Conservation (phyloP, 2,888 invertebrate species). For the Adelphocoris suturalis region DNA sequence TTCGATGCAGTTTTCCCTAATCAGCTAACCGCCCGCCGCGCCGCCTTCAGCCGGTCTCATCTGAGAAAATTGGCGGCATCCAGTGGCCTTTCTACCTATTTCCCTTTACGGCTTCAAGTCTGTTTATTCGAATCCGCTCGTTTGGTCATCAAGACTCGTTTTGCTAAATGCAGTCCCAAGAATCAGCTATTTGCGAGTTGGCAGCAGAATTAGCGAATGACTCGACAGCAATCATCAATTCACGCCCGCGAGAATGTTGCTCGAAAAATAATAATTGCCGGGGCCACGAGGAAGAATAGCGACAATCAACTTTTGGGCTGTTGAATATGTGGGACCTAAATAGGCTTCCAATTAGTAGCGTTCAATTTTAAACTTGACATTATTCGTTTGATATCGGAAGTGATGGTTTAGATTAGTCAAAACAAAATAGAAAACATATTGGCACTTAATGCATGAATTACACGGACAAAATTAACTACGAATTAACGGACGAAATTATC, state of each 20-base stretch:
- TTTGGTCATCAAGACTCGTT: conserved; percentile 14
- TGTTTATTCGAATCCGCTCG: neutral
- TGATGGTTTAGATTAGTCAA: no score
- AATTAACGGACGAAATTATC: no score
- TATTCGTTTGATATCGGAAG: no score
- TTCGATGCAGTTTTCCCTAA: neutral
- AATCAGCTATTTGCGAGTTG: neutral
- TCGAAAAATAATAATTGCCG: neutral
- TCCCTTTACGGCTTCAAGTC: neutral
- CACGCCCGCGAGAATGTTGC: neutral
- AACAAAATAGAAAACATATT: no score
- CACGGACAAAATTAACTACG: no score
- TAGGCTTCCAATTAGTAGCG: no score
- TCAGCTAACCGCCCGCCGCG: neutral
- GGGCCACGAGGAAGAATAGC: neutral
- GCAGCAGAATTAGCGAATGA: neutral
- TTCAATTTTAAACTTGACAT: no score
- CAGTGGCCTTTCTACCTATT: neutral
- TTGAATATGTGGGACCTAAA: no score
- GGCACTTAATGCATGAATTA: no score
- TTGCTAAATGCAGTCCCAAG: neutral
- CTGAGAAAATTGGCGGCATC: conserved; percentile 25
- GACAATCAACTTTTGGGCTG: neutral
- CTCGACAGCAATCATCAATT: conserved; percentile 8
- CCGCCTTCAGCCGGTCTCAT: neutral